Evolutionary conservation across 1,140 invertebrate genomes (phyloP), one percentile per base, ranked within the genome.

Genomic region (Alviniconcha marisindica): DNA sequence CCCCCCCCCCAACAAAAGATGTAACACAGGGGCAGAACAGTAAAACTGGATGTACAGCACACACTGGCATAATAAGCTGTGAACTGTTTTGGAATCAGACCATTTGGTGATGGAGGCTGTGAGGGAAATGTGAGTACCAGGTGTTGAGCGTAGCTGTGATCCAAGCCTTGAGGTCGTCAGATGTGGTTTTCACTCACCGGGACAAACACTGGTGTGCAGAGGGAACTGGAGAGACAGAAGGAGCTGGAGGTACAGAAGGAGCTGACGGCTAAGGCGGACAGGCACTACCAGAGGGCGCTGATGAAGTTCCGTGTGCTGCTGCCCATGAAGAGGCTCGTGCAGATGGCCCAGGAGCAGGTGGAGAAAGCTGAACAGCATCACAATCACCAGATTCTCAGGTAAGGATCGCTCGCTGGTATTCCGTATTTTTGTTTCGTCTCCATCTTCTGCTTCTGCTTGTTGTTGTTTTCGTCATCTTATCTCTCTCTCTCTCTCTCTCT

Each of bases 281-380:
- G 83, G 24, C 90, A 92, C 81, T 91, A 90, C 66, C 40, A 81
- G 33, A 86, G 78, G 44, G 85, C 90, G 40, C 51, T 91, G 0
- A 66, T 92, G 74, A 91, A 92, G 78, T 92, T 89, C 73, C 77
- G 88, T 38, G 91, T 92, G 10, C 77, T 91, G n/a, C 40, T 88
- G 51, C 90, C 90, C 38, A 89, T 92, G 74, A 89, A 89, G 71
- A 90, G 89, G 77, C 71, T 92, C 42, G 85, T 91, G 4, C 83
- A 83, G 18, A 86, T 87, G 79, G 82, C 88, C 21, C 86, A 84
- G 80, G 69, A 85, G 36, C 84, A 89, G 28, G 77, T 87, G 74
- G 56, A 86, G n/a, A 79, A n/a, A 31, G 90, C 91, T 0, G 77
- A 51, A 1, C 31, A 82, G 33, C 89, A 91, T 83, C 86, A 87